Percentiles rank a stretch among this genome's conserved stretches.
These are phyloP conservation scores for Cochlearius cochlearius DNA, from an alignment of 2,113 vertebrate genomes.

Conservation along the genomic window DNA sequence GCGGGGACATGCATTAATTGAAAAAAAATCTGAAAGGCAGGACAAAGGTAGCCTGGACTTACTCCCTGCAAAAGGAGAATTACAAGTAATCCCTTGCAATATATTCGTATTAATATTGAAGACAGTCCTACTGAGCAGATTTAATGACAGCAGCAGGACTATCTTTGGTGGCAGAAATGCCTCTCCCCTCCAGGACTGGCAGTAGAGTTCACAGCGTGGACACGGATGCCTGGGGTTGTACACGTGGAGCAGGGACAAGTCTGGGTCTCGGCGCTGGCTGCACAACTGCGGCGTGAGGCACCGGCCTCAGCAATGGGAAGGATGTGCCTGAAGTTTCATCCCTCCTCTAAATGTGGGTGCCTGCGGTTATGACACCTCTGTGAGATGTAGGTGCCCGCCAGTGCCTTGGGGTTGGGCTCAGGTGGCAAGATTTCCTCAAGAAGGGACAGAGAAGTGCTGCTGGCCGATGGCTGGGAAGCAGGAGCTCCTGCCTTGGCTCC, in stretches of 20 bases:
- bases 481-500: not conserved
- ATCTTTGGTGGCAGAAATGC: accelerated
- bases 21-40: not conserved
- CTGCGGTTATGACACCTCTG: not conserved
- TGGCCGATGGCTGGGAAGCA: not conserved
- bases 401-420: not conserved
- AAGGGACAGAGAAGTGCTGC: not conserved
- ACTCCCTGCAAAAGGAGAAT: not conserved
- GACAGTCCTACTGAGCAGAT: not conserved
- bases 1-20: not conserved
- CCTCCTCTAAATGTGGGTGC: not conserved
- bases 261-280: not conserved
- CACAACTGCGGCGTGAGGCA: accelerated
- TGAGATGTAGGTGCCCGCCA: not conserved
- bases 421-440: not conserved
- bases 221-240: accelerated
- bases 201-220: not conserved
- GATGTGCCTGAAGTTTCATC: accelerated
- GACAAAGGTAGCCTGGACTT: not conserved
- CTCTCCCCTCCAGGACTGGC: not conserved
- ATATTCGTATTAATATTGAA: not conserved
- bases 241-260: accelerated
- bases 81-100: not conserved
- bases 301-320: not conserved
- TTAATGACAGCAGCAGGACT: not conserved